Base-by-base conservation (phyloP, 1,140 invertebrate species). In the Leptestheria dahalacensis region DNA sequence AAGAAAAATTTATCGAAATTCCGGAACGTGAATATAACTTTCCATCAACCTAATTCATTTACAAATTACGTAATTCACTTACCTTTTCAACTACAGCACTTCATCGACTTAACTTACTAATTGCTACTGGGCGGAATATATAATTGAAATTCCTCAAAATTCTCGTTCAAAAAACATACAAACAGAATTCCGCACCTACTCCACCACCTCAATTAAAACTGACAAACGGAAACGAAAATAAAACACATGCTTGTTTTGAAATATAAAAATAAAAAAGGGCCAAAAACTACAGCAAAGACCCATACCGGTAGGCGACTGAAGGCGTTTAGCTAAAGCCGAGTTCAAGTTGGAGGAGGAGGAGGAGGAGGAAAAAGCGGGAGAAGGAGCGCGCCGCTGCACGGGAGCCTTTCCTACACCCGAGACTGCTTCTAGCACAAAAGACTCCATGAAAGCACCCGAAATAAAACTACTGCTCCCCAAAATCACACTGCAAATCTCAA, bases 331-430 rank as follows among this genome's bases (percentile, higher is more conserved):
- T 20, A 62, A 57, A 57, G 60, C 49, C 65, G 77, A 74, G 65
- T 77, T 76, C 70, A 82, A 82, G 18, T 85, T 85, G 64, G 85
- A 88, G 49, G 85, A 82, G 20, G 85, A 84, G 68, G 85, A 78
- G 1, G 82, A 82, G 18, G 86, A 85, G 64, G 85, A 88, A 49
- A 85, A 82, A 20, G 85, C 85, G 68, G 85, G 85, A 50, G 86
- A 86, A 41, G 86, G 26, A 62, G 62, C 56, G 59, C 63, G 33
- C 15, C 33, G 33, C 15, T 41, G 33, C 6, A 41, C 33, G 33
- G 33, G 50, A n/a, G 25, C 20, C 12, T 21, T 51, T 51, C 25
- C 50, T 12, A n/a, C 25, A 51, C 20, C n/a, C 6, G 20, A 6
- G 6, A n/a, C 50, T 9, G 20, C 20, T 51, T 6, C n/a, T 23